Evolutionary conservation across 2,888 invertebrate species (phyloP).

Genomic region (Andrena minutula): DNA sequence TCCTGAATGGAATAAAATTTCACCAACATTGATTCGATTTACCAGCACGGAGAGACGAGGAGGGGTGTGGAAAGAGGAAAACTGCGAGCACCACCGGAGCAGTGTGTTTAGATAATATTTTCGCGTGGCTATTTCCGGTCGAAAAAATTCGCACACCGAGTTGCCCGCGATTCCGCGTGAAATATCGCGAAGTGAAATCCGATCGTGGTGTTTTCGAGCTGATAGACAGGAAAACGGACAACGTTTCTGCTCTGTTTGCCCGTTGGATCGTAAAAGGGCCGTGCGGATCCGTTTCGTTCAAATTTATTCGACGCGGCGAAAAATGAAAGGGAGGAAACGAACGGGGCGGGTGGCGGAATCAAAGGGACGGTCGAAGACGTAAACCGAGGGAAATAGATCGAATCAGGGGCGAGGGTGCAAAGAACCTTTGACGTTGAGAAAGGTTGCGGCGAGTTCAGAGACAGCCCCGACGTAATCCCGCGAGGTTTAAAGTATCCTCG

Average conservation of each 20-base stretch:
- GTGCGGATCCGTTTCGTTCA: background rate
- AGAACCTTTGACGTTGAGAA: slow-evolving; percentile 20
- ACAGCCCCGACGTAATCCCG: background rate
- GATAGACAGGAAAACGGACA: slow-evolving; percentile 22
- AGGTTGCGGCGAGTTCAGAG: slow-evolving; percentile 18
- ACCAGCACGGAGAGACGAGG: background rate
- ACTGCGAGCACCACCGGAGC: background rate
- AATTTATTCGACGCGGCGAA: slow-evolving; percentile 2
- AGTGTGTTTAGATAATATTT: background rate
- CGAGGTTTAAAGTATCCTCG: slow-evolving; percentile 22
- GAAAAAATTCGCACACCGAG: slow-evolving; percentile 7
- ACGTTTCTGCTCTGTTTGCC: slow-evolving; percentile 22
- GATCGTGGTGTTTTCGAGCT: slow-evolving; percentile 19
- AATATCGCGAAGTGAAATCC: slow-evolving; percentile 19
- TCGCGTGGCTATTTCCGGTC: slow-evolving; percentile 6
- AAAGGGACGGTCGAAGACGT: background rate
- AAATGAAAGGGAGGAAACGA: background rate
- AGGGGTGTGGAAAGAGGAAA: background rate
- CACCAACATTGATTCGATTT: background rate
- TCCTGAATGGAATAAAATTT: too few species aligned
- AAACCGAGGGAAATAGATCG: background rate
- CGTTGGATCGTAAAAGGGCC: background rate
- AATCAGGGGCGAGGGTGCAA: slow-evolving; percentile 8
- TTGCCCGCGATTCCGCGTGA: background rate
- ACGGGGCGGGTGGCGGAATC: background rate